Evolutionary conservation across 1,140 invertebrate genomes (phyloP).

Genomic region (Lucilia cuprina): DNA sequence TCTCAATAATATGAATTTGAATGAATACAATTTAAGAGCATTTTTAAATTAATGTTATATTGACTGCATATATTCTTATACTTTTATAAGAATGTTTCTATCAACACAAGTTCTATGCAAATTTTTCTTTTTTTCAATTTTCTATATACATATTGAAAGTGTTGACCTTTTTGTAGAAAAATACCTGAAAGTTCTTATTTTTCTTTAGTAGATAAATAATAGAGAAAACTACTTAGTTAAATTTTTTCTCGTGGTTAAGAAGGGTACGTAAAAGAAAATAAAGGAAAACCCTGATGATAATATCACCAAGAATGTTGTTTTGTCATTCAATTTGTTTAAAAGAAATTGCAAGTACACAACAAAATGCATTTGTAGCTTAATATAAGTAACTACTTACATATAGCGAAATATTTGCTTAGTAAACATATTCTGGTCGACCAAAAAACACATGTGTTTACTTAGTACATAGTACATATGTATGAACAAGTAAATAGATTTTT

Average conservation of each 20-base stretch:
- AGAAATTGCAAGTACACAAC: not conserved
- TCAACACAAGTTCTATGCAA: too few relatives aligned
- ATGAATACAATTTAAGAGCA: too few relatives aligned
- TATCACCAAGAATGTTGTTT: conserved; percentile 50
- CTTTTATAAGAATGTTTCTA: too few relatives aligned
- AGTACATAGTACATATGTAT: too few relatives aligned
- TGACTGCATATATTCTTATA: too few relatives aligned
- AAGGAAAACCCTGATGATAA: conserved; percentile 40
- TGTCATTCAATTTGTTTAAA: not conserved
- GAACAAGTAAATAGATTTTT: not conserved
- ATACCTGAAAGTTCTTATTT: not conserved
- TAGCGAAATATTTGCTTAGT: not conserved
- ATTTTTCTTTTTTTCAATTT: not conserved
- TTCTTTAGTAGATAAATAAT: not conserved
- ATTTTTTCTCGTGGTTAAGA: not conserved
- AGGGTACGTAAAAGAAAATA: conserved; percentile 30
- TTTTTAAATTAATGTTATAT: too few relatives aligned
- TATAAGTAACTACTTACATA: not conserved
- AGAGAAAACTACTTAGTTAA: not conserved
- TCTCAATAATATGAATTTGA: too few relatives aligned
- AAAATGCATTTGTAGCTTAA: not conserved
- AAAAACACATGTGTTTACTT: not conserved
- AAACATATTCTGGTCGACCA: not conserved
- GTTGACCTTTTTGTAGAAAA: conserved; percentile 27
- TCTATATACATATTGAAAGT: conserved; percentile 18